Evolutionary conservation across 2,113 vertebrate genomes (phyloP), one percentile per base, ranked within the genome.

Genomic region (Cebidichthys violaceus): DNA sequence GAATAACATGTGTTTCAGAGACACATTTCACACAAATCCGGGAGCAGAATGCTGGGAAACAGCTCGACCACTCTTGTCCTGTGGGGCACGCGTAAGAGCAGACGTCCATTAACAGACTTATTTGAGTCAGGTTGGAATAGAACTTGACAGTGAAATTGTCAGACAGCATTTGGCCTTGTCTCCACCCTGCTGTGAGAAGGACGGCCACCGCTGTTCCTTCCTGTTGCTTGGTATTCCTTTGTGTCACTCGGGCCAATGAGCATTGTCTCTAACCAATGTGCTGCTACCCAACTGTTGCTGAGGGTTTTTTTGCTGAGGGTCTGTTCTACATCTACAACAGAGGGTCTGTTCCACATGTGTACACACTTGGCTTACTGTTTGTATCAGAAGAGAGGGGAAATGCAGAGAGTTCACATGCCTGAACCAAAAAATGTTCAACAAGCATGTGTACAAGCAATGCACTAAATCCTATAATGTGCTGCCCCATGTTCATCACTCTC

Each of bases 141-240:
- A 76, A 43, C 57, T 22, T 55, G 41, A 75, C 67, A 65, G 62
- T 79, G 55, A 70, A 18, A 61, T 6, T 15, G 31, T 66, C 52
- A 70, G 50, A 62, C 24, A 66, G 6, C 18, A 50, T 33, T 13
- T 52, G 29, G 4, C 33, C 41, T 64, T 6, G 47, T 74, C 39
- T 83, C 55, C 62, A 22, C 20, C 66, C 76, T 27, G 79, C 82
- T 84, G 78, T 27, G 24, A 70, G 43, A 59, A 13, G 43, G 27
- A 67, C 33, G 47, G 31, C 14, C 33, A 64, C 69, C 37, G 35
- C 69, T 73, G 64, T 55, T 80, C 59, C 41, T 37, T 33, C 68
- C 24, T 35, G 61, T 72, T 69, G 62, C 0, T 47, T 64, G 20
- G 29, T 41, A 31, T 59, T 82, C 33, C 17, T 60, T 61, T 52